A percentile compares a stretch with the other conserved stretches of the same genome.
Conservation (phyloP, 2,113 vertebrate genomes). For the Thymallus thymallus region DNA sequence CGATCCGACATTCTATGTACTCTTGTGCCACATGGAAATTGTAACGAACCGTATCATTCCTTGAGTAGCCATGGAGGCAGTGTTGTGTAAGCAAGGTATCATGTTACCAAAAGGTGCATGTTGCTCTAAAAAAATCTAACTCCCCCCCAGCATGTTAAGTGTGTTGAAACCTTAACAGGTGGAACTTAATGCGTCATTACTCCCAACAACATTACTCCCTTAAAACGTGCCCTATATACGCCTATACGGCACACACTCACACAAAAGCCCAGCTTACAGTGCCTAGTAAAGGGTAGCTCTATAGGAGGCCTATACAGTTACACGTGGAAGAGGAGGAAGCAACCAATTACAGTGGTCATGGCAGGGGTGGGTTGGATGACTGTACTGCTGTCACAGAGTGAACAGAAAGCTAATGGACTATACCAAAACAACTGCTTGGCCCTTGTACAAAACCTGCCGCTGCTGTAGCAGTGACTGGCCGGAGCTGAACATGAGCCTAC, state of each 20-base stretch:
- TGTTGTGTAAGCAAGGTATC: no score
- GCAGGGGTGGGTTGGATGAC: slow-evolving; percentile 29
- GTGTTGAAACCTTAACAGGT: no score
- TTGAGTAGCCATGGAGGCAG: no score
- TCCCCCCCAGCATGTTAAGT: no score
- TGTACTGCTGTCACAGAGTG: slow-evolving; percentile 8
- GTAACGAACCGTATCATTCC: no score
- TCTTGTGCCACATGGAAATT: no score
- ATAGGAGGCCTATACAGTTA: slow-evolving; percentile 47
- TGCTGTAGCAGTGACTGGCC: slow-evolving; percentile 33
- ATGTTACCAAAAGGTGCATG: no score
- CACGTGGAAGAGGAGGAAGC: slow-evolving; percentile 64
- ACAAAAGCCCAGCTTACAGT: background rate
- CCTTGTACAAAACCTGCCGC: slow-evolving; percentile 45
- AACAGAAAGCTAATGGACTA: slow-evolving; percentile 52
- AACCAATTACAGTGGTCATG: slow-evolving; percentile 60
- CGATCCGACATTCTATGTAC: no score
- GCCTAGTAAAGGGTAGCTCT: slow-evolving; percentile 24
- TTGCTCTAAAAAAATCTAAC: no score
- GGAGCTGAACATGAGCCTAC: slow-evolving; percentile 10
- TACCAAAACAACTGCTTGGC: slow-evolving; percentile 40
- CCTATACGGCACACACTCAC: slow-evolving; percentile 3
- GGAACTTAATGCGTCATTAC: slow-evolving; percentile 32
- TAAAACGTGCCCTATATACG: slow-evolving; percentile 42
- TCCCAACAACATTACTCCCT: slow-evolving; percentile 40